Evolutionary conservation across 2,113 vertebrate genomes (phyloP).

Genomic region (Nerophis ophidion): DNA sequence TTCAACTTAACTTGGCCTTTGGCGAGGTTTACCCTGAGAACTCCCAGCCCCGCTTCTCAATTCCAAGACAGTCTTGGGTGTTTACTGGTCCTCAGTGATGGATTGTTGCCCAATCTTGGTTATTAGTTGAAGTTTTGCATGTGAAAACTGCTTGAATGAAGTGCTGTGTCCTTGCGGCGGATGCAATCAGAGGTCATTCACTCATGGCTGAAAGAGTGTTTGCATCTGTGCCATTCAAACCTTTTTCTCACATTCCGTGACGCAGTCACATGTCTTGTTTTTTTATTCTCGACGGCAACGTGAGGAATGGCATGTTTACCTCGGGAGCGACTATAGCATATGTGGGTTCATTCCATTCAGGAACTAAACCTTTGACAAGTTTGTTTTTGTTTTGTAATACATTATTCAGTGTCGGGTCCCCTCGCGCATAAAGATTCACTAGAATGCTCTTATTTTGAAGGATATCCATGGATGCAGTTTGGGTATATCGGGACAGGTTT

Average conservation of each 20-base stretch:
- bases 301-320: background rate
- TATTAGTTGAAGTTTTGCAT: conserved; percentile 58
- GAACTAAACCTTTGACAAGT: background rate
- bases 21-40: conserved; percentile 6
- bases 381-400: background rate
- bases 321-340: background rate
- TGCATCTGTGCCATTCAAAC: conserved; percentile 16
- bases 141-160: conserved; percentile 48
- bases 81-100: conserved; percentile 43
- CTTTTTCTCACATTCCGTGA: background rate
- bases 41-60: conserved; percentile 9
- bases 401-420: background rate
- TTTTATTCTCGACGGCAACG: background rate
- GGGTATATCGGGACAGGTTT: background rate
- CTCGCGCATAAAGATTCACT: too few species aligned
- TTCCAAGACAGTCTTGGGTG: conserved; percentile 30
- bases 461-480: background rate
- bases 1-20: too few species aligned
- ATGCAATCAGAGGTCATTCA: conserved; percentile 47
- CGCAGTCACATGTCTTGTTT: conserved; percentile 3
- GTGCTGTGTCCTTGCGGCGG: conserved; percentile 26
- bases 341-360: background rate
- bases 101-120: conserved; percentile 31
- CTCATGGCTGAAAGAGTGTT: conserved; percentile 24
- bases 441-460: too few species aligned